Conservation (phyloP, 2,888 invertebrate genomes). For the Magallana nippona region DNA sequence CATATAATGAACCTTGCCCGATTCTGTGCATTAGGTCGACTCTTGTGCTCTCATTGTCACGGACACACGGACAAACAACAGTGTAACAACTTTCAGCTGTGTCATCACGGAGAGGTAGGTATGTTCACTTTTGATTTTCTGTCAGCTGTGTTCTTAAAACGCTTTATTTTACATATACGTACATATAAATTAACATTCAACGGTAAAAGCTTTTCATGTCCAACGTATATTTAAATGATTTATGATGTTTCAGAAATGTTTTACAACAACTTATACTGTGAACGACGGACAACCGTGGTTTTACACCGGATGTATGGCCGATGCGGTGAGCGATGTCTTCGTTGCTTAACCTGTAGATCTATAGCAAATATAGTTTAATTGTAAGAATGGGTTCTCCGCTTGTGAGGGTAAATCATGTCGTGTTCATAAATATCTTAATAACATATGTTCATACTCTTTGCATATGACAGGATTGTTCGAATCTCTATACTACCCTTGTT, state of each 20-base stretch:
- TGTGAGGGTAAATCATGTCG: not conserved
- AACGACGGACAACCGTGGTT: not conserved
- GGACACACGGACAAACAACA: constrained; percentile 5
- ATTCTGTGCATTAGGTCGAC: not conserved
- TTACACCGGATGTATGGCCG: constrained; percentile 11
- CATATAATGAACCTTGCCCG: too few relatives aligned
- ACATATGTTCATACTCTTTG: not conserved
- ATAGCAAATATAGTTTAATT: not conserved
- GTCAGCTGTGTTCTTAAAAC: not conserved
- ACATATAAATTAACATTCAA: too few relatives aligned
- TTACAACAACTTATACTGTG: not conserved
- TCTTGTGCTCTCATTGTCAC: constrained; percentile 13
- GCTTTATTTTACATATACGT: too few relatives aligned
- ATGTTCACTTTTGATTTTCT: not conserved
- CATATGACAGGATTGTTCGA: not conserved
- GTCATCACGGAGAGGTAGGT: constrained; percentile 17
- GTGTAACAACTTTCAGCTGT: constrained; percentile 16
- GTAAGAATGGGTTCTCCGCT: not conserved
- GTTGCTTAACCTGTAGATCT: not conserved
- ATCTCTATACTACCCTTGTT: not conserved
- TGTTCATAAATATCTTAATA: too few relatives aligned
- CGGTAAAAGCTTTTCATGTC: too few relatives aligned
- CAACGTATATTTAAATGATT: too few relatives aligned
- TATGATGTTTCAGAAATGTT: not conserved
- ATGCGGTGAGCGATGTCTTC: not conserved